Evolutionary conservation across 2,113 vertebrate genomes (phyloP).

Genomic region (Hydrolagus affinis): DNA sequence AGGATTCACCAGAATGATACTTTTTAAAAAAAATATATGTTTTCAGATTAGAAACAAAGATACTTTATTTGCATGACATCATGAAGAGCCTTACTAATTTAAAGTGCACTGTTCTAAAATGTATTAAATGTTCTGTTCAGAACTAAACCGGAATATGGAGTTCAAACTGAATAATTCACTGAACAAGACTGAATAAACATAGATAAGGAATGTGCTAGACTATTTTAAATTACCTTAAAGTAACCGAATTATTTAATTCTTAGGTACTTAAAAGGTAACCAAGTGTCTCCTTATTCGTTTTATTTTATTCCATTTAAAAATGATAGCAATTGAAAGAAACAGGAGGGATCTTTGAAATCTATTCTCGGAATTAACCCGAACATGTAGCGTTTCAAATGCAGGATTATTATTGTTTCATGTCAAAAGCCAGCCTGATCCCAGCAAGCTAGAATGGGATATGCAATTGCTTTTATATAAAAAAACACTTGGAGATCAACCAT

Average conservation of each 20-base stretch:
- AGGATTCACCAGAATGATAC: too few species aligned
- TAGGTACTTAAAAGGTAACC: background rate
- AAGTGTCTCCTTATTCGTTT: background rate
- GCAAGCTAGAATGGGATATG: too few species aligned
- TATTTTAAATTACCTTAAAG: background rate
- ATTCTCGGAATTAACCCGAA: too few species aligned
- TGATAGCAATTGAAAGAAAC: too few species aligned
- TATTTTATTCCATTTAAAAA: background rate
- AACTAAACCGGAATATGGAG: background rate
- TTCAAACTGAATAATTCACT: background rate
- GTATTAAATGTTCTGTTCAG: background rate
- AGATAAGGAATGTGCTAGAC: background rate
- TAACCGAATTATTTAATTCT: background rate
- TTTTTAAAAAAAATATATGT: too few species aligned
- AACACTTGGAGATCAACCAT: too few species aligned
- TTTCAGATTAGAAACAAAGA: slow-evolving; percentile 16
- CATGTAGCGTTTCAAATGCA: too few species aligned
- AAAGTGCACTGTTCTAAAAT: background rate
- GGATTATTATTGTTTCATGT: too few species aligned
- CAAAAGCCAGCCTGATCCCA: too few species aligned
- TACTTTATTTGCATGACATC: background rate
- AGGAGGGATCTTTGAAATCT: too few species aligned
- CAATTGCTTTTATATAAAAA: too few species aligned
- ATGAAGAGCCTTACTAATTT: background rate
- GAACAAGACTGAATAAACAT: background rate